phyloP scores from a whole-genome alignment of 2,888 invertebrate species.

The Aporophyla lueneburgensis region DNA sequence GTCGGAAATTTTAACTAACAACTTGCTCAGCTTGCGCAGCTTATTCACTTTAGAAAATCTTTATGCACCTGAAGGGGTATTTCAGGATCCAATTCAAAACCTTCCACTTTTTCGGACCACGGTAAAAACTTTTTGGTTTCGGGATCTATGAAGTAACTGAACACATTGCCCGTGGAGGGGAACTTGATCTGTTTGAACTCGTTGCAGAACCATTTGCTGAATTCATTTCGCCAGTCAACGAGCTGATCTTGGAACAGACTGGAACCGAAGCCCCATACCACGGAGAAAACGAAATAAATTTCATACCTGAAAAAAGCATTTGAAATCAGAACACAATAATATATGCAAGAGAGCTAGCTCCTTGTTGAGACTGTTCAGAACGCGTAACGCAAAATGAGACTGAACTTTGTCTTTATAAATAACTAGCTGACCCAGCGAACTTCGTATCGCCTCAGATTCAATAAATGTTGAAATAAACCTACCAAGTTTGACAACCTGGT shows the following conservation, averaged over 20 bases:
- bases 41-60: not conserved
- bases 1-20: too few species aligned
- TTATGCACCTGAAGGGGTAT: slow-evolving; percentile 94
- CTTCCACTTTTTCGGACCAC: slow-evolving; percentile 95
- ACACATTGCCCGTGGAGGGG: slow-evolving; percentile 95
- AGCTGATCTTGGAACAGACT: slow-evolving; percentile 97
- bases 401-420: not conserved
- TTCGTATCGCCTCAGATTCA: too few species aligned
- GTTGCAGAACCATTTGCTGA: slow-evolving; percentile 98
- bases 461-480: too few species aligned
- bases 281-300: slow-evolving; percentile 97
- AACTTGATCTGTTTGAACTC: slow-evolving; percentile 98
- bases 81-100: slow-evolving; percentile 96
- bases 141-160: slow-evolving; percentile 96
- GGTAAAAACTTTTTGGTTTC: slow-evolving; percentile 96
- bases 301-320: slow-evolving; percentile 92
- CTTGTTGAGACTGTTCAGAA: not conserved
- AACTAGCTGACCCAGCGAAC: too few species aligned
- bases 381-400: not conserved
- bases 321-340: not conserved
- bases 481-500: too few species aligned
- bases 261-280: slow-evolving; percentile 98
- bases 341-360: not conserved
- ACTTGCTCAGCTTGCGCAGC: too few species aligned
- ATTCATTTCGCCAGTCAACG: slow-evolving; percentile 97